Percentiles rank a stretch among this genome's conserved stretches.
phyloP scores from a whole-genome alignment of 2,888 invertebrate species.

The Drosophila falleni region DNA sequence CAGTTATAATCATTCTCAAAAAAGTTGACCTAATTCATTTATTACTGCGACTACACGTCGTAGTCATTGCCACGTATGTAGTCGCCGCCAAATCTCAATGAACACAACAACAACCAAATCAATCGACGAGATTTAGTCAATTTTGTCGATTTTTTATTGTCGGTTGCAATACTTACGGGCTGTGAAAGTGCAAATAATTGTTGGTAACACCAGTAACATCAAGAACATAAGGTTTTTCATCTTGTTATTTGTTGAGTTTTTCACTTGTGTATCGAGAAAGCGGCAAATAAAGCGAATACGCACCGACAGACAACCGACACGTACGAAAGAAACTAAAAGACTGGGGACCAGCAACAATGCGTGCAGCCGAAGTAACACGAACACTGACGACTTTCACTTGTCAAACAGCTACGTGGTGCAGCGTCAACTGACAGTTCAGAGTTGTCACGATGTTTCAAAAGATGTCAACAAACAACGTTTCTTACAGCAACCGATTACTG shows the following conservation, averaged over 20 bases:
- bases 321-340: conserved; percentile 54
- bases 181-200: conserved; percentile 89
- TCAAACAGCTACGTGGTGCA: conserved; percentile 74
- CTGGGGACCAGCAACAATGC: conserved; percentile 46
- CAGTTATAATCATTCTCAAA: background rate
- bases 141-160: background rate
- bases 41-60: background rate
- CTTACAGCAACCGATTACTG: background rate
- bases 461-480: background rate
- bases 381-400: conserved; percentile 67
- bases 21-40: background rate
- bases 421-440: conserved; percentile 61
- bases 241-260: conserved; percentile 35
- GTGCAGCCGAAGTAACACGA: conserved; percentile 61
- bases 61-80: conserved; percentile 69
- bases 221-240: conserved; percentile 91
- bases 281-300: conserved; percentile 35
- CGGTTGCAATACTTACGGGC: conserved; percentile 88
- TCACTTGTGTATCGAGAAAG: conserved; percentile 26
- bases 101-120: background rate
- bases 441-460: conserved; percentile 37
- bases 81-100: conserved; percentile 8
- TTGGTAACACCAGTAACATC: conserved; percentile 89
- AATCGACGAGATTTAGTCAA: background rate
- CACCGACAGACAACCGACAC: conserved; percentile 44